Evolutionary conservation across 2,888 invertebrate genomes (phyloP), one percentile per base, ranked within the genome.

Genomic region (Teleogryllus oceanicus): DNA sequence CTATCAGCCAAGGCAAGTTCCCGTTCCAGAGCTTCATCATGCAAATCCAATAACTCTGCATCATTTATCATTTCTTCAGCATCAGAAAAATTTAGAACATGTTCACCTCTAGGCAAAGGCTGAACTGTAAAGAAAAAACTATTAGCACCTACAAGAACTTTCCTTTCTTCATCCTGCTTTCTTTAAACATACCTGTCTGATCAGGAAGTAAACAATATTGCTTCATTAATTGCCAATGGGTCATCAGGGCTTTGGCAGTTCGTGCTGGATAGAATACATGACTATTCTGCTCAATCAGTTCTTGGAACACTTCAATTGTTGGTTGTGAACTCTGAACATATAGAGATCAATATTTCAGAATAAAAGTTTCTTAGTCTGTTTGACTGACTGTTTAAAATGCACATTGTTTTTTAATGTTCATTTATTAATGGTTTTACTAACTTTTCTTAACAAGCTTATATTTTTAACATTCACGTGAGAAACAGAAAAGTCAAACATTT

Each of bases 181-280:
- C 16, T 18, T 62, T 11, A 62, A 18, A 4, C 83, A 83, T 84
- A 89, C 95, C 92, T 78, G 91, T 90, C 88, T 98, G 98, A 87
- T 98, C 97, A 0, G 96, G 94, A 80, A 99, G 88, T 51, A 99
- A 88, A 84, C 95, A 94, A 86, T 97, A 97, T 86, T 97, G 95
- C 85, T 96, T 96, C 88, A 99, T 91, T 50, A 96, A 89, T 83
- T 94, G 92, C 98, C 99, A 99, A 86, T 99, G 98, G 79, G 92
- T 92, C 86, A 94, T 90, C 74, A 99, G 88, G 0, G 94, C 90
- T 86, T 95, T 95, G 0, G 97, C 91, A 1, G 96, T 97, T 82
- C 99, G 91, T 0, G 95, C 93, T 4, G 94, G 92, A 86, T 96
- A 96, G 87, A 99, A 98, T 2, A 93, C 89, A 78, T 94, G 92